These are phyloP conservation scores for Fragum fragum DNA, from an alignment of 2,888 invertebrate species.

Conservation along the genomic window DNA sequence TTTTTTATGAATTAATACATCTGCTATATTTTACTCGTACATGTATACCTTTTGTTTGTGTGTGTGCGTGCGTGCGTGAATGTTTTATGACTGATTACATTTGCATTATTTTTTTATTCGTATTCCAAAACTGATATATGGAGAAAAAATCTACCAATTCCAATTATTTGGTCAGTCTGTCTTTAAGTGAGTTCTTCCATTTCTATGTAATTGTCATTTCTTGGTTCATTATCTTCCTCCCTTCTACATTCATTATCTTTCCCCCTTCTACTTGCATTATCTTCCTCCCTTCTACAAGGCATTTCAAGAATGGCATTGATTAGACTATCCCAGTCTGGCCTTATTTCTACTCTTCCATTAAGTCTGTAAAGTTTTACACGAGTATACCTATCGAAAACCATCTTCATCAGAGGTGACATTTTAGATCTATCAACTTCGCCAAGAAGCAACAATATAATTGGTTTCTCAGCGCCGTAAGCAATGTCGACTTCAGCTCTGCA, in stretches of 20 bases:
- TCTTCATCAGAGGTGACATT: not conserved
- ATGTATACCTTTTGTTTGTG: no score
- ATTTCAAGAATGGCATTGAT: not conserved
- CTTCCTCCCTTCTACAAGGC: not conserved
- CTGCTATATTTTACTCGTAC: no score
- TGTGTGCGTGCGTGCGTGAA: no score
- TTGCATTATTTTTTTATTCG: no score
- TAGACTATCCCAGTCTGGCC: not conserved
- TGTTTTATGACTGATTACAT: no score
- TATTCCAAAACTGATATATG: not conserved
- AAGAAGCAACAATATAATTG: not conserved
- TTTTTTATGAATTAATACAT: no score
- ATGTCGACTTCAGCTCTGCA: not conserved
- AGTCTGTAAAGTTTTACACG: not conserved
- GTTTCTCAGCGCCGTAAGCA: conserved; percentile 4
- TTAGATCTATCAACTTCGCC: not conserved
- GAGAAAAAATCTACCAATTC: not conserved
- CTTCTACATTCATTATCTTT: not conserved
- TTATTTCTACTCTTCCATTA: not conserved
- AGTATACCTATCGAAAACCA: not conserved
- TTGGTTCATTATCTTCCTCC: not conserved
- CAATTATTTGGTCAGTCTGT: not conserved
- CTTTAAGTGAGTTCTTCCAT: not conserved
- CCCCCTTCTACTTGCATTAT: not conserved
- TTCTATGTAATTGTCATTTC: not conserved